phyloP scores from a whole-genome alignment of 2,113 vertebrate genomes.

The Cyanoderma ruficeps region DNA sequence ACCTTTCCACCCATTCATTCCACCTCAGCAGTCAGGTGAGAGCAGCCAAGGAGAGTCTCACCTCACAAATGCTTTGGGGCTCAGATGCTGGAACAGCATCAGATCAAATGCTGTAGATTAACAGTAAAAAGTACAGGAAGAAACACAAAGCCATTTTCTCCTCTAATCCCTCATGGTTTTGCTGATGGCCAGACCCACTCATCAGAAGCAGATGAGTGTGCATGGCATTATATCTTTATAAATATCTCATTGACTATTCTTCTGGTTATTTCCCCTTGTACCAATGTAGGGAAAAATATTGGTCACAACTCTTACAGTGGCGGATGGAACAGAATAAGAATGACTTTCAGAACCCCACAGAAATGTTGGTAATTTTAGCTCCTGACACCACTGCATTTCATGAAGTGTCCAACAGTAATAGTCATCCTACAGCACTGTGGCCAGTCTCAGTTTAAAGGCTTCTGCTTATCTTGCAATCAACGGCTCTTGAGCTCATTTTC shows the following conservation, averaged over 20 bases:
- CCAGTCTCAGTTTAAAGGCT: constrained; percentile 49
- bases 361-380: constrained; percentile 69
- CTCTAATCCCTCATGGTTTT: background rate
- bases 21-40: background rate
- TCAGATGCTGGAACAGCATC: background rate
- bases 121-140: background rate
- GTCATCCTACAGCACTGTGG: background rate
- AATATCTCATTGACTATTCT: background rate
- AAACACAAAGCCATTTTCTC: background rate
- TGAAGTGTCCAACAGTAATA: constrained; percentile 66
- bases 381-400: constrained; percentile 63
- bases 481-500: constrained; percentile 15
- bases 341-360: background rate
- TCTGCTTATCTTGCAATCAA: constrained; percentile 5
- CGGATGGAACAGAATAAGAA: background rate
- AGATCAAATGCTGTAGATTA: background rate
- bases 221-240: background rate
- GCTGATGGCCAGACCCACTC: background rate
- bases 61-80: background rate
- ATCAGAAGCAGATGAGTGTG: background rate
- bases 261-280: background rate
- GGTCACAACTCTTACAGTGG: background rate
- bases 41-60: background rate
- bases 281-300: background rate
- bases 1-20: background rate